Conservation (phyloP, 2,113 vertebrate genomes). For the Myrmophylax atrothorax region DNA sequence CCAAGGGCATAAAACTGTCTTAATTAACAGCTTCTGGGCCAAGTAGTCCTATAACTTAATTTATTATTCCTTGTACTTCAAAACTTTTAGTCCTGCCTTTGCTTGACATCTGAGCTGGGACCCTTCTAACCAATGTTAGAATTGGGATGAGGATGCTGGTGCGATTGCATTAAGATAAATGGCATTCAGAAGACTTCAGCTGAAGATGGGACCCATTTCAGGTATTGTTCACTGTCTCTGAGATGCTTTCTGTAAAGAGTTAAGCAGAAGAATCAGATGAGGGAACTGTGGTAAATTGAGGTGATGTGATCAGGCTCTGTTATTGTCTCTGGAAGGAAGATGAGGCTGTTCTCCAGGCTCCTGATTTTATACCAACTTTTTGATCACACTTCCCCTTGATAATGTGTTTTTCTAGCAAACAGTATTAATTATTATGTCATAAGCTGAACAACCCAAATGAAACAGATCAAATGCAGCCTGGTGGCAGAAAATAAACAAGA, state of each 20-base stretch:
- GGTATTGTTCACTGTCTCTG: fast-evolving
- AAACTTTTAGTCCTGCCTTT: background rate
- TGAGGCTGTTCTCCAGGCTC: background rate
- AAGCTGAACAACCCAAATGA: background rate
- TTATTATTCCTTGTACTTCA: background rate
- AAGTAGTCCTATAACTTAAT: background rate
- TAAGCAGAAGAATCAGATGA: background rate
- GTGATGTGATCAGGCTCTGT: background rate
- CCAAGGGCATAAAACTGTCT: background rate
- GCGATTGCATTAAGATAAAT: background rate
- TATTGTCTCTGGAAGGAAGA: background rate
- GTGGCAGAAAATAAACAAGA: background rate
- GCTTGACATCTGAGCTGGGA: fast-evolving
- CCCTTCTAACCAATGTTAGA: background rate
- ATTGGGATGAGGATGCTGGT: background rate
- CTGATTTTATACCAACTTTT: background rate
- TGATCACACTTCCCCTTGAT: background rate
- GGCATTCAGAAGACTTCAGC: background rate
- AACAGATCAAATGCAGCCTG: background rate
- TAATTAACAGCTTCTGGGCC: background rate
- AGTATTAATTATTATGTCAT: background rate
- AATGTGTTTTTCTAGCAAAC: background rate
- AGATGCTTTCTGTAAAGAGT: background rate
- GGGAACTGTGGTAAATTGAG: background rate
- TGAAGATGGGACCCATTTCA: background rate